Evolutionary conservation across 2,113 vertebrate species (phyloP).

Genomic region (Choloepus hoffmanni): DNA sequence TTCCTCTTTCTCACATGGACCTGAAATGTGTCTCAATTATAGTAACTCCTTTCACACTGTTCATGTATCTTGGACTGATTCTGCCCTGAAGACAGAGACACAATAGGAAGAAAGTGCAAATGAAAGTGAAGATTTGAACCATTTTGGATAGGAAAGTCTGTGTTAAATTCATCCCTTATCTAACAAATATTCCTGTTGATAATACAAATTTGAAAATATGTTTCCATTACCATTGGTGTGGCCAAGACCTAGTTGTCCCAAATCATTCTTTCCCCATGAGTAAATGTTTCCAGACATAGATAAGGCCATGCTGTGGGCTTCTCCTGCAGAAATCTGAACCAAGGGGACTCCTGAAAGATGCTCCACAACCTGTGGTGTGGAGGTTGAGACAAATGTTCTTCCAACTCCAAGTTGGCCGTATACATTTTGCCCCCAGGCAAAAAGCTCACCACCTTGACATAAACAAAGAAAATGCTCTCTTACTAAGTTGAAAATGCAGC

Average conservation of each 20-base stretch:
- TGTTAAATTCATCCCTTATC: background rate
- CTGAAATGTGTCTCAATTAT: background rate
- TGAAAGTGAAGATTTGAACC: background rate
- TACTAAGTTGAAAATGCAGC: background rate
- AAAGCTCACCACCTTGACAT: constrained; percentile 92
- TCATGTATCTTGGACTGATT: background rate
- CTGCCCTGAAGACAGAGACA: background rate
- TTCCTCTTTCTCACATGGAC: background rate
- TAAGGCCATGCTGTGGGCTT: constrained; percentile 91
- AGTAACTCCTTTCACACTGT: background rate
- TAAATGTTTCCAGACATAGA: constrained; percentile 94
- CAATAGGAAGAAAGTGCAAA: background rate
- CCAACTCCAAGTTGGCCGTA: constrained; percentile 93
- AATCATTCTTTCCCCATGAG: constrained; percentile 94
- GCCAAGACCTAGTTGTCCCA: constrained; percentile 94
- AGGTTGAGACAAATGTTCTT: constrained; percentile 76
- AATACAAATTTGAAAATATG: constrained; percentile 26
- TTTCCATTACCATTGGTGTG: constrained; percentile 87
- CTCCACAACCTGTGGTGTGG: constrained; percentile 88
- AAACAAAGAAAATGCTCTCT: constrained; percentile 29
- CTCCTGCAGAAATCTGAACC: constrained; percentile 93
- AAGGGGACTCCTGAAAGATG: constrained; percentile 91
- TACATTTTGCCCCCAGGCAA: constrained; percentile 93
- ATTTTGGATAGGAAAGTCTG: background rate
- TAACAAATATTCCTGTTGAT: background rate